Base-by-base conservation (phyloP, 2,113 vertebrate genomes). In the Larimichthys polyactis region DNA sequence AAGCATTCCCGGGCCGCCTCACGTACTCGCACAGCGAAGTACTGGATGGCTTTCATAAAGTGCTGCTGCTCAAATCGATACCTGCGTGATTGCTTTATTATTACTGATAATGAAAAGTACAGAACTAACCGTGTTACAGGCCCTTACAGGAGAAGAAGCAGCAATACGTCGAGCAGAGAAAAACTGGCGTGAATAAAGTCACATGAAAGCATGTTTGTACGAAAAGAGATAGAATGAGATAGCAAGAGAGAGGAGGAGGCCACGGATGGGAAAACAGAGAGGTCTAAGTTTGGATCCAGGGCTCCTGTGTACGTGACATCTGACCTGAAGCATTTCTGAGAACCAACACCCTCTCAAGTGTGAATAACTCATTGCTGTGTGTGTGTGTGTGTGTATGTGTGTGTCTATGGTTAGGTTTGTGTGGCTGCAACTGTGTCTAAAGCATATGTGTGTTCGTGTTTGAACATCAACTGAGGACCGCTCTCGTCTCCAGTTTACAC, bases 311-410 rank as follows among this genome's bases (percentile, higher is more conserved):
- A 92, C 43, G 69, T 89, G 93, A 91, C 91, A 91, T 89, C 68
- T 92, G 90, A 94, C 91, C 91, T 80, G 76, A 83, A 66, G 87
- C 89, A 90, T 94, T 91, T 91, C 89, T 93, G 46, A 86, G 84
- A 92, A 90, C 87, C 86, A 89, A 90, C 92, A 93, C 89, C 74
- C 75, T 87, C 78, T 87, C 32, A 69, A 90, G 87, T 91, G 82
- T 90, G 85, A 91, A 91, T 92, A 90, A 87, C 83, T 89, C 58
- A 59, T 54, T 70, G 69, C 73, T 85, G 62, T 54, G 59, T 81
- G 74, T 82, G 62, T 54, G 59, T 81, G 74, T 82, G 36, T 77
- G 29, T 74, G 57, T 40, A 11, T 60, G 65, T 64, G 22, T 57
- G 68, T 54, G 51, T 52, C 58, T 36, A 55, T 68, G 73, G 36